Base-by-base conservation (phyloP, 1,140 invertebrate species). In the Alviniconcha marisindica region DNA sequence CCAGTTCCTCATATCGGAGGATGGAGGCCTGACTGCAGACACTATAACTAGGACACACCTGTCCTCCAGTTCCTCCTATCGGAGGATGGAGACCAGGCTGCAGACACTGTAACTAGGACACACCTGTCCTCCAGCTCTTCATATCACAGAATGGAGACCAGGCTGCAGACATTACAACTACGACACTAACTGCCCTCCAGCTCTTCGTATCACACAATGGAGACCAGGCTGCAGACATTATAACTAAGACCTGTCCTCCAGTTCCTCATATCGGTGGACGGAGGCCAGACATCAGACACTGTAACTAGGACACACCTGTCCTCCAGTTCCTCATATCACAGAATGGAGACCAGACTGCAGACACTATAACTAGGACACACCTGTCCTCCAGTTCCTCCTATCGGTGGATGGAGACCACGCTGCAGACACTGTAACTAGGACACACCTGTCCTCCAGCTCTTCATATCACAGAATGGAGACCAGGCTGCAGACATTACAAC, bases 301-400 rank as follows among this genome's bases (percentile, higher is more conserved):
- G n/a, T 21, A 66, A 5, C 7, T 18, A 21, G 7, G 18, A 56
- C n/a, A n/a, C n/a, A n/a, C 78, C 78, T 63, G 54, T 88, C 87
- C 1, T 82, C 51, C 1, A 69, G 33, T 1, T 83, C 82, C 28
- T 76, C 60, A 44, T 88, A 88, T 44, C 82, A 69, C 24, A 81
- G 82, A 12, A 88, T 76, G 31, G 80, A 80, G 7, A 76, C 15
- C 24, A 86, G 74, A 38, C 85, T 86, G n/a, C 24, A 81, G 18
- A 85, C 81, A 36, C 38, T 63, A 51, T 18, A 7, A 66, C n/a
- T 38, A 21, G 7, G 18, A 56, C 56, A 1, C 36, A 80, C 78
- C 78, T 63, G 54, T 88, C 87, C 1, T 82, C 51, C 1, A 69
- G 33, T 1, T 83, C 82, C 28, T 76, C 60, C 40, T 88, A 88